A percentile compares a stretch with the other conserved stretches of the same genome.
Conservation (phyloP, 1,140 invertebrate species). For the Oppia nitens region DNA sequence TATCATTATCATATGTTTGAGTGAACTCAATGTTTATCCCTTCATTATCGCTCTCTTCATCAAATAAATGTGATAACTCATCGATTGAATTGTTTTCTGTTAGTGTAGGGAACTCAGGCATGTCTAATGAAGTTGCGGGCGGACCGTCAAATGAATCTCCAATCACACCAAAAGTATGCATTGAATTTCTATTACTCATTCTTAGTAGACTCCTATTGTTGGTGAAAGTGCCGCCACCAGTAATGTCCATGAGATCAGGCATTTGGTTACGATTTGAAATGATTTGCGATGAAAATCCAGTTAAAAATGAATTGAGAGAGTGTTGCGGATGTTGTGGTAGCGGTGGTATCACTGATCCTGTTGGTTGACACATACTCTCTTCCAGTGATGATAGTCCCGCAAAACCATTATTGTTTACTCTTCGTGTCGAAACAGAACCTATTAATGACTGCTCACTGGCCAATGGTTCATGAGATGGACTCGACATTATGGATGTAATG, state of each 20-base stretch:
- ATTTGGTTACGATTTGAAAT: neutral
- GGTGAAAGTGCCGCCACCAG: neutral
- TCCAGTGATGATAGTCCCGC: neutral
- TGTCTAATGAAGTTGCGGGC: conserved; percentile 15
- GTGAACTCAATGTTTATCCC: too few relatives aligned
- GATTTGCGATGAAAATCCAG: neutral
- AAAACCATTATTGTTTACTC: neutral
- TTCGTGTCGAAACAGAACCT: neutral
- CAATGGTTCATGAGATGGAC: neutral
- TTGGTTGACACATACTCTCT: neutral
- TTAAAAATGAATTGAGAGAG: conserved; percentile 11
- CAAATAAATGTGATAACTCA: too few relatives aligned
- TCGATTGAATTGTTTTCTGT: neutral
- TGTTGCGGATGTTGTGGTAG: neutral
- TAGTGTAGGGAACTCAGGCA: conserved; percentile 19
- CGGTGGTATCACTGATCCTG: neutral
- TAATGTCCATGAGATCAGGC: neutral
- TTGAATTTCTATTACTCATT: neutral
- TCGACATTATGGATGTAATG: neutral
- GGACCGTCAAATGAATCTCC: conserved; percentile 1
- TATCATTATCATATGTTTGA: too few relatives aligned
- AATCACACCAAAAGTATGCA: neutral
- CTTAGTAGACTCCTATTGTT: neutral
- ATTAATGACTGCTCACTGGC: neutral
- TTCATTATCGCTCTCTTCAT: too few relatives aligned